Percentiles rank a stretch among this genome's conserved stretches.
Evolutionary conservation across 2,113 vertebrate species (phyloP).

Genomic region (Colius striatus): DNA sequence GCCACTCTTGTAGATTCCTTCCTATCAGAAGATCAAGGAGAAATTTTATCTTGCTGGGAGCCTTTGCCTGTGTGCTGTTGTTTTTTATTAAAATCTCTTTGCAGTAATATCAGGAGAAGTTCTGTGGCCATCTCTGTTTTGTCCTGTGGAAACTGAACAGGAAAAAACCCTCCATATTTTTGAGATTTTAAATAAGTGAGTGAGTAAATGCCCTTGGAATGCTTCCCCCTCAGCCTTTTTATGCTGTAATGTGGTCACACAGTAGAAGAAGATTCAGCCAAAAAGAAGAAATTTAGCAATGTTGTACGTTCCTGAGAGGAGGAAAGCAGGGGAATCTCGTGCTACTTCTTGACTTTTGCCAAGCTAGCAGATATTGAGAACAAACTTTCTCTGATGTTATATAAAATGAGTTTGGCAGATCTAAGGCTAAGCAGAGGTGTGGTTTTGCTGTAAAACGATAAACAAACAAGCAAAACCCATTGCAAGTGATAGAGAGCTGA

Average conservation of each 20-base stretch:
- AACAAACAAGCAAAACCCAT: not conserved
- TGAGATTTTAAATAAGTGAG: not conserved
- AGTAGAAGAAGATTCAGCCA: not conserved
- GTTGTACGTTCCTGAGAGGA: not conserved
- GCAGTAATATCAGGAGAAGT: not conserved
- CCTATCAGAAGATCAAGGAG: conserved; percentile 47
- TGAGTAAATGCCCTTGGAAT: not conserved
- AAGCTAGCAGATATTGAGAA: not conserved
- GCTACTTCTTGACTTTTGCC: not conserved
- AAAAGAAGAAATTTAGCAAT: not conserved
- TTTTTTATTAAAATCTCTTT: conserved; percentile 26
- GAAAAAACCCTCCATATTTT: not conserved
- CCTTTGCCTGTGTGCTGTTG: not conserved
- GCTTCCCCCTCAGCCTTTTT: not conserved
- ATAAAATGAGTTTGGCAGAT: not conserved
- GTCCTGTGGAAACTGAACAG: not conserved
- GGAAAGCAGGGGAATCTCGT: not conserved
- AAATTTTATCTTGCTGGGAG: conserved; percentile 43
- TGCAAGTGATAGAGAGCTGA: not conserved
- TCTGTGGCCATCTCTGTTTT: not conserved
- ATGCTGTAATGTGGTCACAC: not conserved
- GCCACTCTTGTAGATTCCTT: not conserved
- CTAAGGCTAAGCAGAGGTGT: not conserved
- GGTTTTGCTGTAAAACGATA: not conserved
- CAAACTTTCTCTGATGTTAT: not conserved